Conservation (phyloP, 2,113 vertebrate species). For the Marmota flaviventris region DNA sequence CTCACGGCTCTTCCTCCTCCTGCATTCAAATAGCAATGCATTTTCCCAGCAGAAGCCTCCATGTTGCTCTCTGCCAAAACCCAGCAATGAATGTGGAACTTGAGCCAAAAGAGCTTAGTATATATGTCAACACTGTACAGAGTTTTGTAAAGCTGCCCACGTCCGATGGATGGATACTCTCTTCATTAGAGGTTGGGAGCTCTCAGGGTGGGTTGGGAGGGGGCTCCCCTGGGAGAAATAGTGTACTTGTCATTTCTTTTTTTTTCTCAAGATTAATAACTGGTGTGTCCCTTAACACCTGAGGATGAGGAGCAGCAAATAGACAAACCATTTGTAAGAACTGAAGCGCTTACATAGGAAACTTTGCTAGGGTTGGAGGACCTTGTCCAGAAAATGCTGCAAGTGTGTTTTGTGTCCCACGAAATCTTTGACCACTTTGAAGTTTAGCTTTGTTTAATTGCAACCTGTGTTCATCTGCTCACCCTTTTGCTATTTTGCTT, state of each 20-base stretch:
- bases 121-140: not conserved
- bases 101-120: constrained; percentile 41
- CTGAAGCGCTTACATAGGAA: not conserved
- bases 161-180: not conserved
- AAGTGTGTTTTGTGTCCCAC: not conserved
- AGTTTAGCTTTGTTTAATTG: constrained; percentile 26
- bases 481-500: not conserved
- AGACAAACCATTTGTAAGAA: not conserved
- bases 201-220: not conserved
- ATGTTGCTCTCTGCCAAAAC: not conserved
- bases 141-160: not conserved
- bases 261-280: not conserved
- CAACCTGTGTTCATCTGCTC: not conserved
- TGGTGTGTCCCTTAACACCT: not conserved
- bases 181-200: not conserved
- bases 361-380: not conserved
- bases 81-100: constrained; percentile 18
- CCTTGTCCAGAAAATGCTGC: not conserved
- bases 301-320: not conserved
- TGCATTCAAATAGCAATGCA: not conserved
- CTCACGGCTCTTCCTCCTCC: accelerated
- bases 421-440: not conserved
- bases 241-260: not conserved
- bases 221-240: not conserved
- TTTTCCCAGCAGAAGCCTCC: constrained; percentile 31